phyloP scores from a whole-genome alignment of 2,113 vertebrate genomes.

The Lepidothrix coronata region DNA sequence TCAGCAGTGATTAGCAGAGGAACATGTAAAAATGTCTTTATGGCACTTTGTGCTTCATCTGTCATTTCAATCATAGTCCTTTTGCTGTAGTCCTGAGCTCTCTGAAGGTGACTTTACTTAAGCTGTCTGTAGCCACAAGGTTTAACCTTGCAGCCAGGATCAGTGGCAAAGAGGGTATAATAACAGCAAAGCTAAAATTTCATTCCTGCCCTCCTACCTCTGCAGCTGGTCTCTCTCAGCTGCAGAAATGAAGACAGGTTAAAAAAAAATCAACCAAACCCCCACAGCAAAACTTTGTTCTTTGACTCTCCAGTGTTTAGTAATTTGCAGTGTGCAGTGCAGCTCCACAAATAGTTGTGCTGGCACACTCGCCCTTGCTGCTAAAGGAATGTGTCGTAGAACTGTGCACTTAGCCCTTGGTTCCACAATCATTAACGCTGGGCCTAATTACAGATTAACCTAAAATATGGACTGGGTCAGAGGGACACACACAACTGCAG shows the following conservation, averaged over 20 bases:
- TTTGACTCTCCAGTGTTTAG: not conserved
- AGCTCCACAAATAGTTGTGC: not conserved
- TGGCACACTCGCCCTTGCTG: not conserved
- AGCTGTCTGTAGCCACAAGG: not conserved
- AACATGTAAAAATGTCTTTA: not conserved
- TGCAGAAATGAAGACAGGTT: not conserved
- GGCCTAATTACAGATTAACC: slow-evolving; percentile 49
- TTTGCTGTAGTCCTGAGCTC: not conserved
- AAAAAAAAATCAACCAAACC: not conserved
- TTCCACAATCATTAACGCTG: slow-evolving; percentile 1
- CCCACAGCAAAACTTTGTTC: not conserved
- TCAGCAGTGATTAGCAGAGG: not conserved
- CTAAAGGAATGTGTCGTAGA: not conserved
- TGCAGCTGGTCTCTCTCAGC: not conserved
- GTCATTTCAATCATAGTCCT: not conserved
- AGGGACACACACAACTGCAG: not conserved
- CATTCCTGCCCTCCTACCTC: not conserved
- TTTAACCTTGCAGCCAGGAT: not conserved
- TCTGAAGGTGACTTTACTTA: not conserved
- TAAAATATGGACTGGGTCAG: not conserved
- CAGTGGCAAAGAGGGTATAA: not conserved
- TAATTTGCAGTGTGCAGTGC: not conserved
- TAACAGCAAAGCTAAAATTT: not conserved
- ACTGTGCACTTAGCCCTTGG: slow-evolving; percentile 15
- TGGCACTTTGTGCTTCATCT: not conserved